A percentile compares a stretch with the other conserved stretches of the same genome.
phyloP scores from a whole-genome alignment of 2,797 vertebrate genomes.

The Glyptemys insculpta region DNA sequence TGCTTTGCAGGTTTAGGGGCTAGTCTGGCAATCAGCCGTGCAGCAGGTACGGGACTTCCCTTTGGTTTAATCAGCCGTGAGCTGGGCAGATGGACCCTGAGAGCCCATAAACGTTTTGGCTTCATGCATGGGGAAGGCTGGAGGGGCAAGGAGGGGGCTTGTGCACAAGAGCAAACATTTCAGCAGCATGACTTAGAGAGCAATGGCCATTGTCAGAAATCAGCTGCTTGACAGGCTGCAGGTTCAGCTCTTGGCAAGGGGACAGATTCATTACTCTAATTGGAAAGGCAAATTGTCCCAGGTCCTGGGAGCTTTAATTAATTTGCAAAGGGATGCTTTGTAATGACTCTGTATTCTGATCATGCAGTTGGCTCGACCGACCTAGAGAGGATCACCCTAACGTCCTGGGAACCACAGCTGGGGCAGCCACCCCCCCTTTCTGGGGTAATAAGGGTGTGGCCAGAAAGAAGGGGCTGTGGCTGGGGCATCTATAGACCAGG shows the following conservation, averaged over 20 bases:
- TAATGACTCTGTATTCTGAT: not conserved
- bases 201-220: not conserved
- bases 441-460: not conserved
- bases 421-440: not conserved
- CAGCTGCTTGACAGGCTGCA: not conserved
- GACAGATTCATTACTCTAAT: conserved; percentile 6
- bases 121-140: not conserved
- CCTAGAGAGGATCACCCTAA: not conserved
- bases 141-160: not conserved
- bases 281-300: not conserved
- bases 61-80: not conserved
- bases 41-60: not conserved
- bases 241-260: not conserved
- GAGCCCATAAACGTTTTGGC: fast-evolving
- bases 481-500: not conserved
- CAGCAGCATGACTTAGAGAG: not conserved
- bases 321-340: not conserved
- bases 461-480: not conserved
- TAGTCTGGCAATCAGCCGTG: no score
- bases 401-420: not conserved
- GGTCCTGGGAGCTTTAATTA: not conserved
- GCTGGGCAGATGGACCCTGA: fast-evolving
- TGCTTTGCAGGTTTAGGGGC: no score
- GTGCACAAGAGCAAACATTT: not conserved
- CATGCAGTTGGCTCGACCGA: not conserved